A percentile compares a stretch with the other conserved stretches of the same genome.
Conservation (phyloP, 2,888 invertebrate genomes). For the Rotaria macrura region DNA sequence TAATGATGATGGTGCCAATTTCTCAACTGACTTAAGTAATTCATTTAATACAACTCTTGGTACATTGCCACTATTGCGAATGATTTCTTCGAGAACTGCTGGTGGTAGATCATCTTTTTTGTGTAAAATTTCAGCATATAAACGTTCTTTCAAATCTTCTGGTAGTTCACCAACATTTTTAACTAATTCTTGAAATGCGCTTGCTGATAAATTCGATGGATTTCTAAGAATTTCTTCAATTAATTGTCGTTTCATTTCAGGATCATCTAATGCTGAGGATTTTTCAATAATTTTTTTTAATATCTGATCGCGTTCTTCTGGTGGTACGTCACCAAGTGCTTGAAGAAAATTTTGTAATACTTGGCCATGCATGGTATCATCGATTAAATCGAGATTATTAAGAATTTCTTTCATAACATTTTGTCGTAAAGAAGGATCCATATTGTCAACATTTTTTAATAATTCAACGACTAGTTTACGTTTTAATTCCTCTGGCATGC, state of each 20-base stretch:
- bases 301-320: neutral
- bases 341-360: neutral
- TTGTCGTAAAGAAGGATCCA: neutral
- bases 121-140: neutral
- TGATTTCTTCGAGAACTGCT: neutral
- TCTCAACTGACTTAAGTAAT: neutral
- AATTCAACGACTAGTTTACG: conserved; percentile 15
- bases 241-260: conserved; percentile 3
- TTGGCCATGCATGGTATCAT: neutral
- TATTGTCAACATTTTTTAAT: conserved; percentile 21
- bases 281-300: conserved; percentile 18
- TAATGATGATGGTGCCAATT: conserved; percentile 11
- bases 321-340: neutral
- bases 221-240: neutral
- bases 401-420: neutral
- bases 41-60: neutral
- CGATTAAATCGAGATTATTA: neutral
- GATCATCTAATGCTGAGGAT: conserved; percentile 1
- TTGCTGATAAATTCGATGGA: neutral
- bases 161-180: neutral
- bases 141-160: neutral
- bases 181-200: conserved; percentile 10
- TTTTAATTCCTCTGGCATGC: neutral
- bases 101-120: conserved; percentile 13
- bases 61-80: neutral